Evolutionary conservation across 2,113 vertebrate genomes (phyloP), one percentile per base, ranked within the genome.

Genomic region (Apteryx owenii): DNA sequence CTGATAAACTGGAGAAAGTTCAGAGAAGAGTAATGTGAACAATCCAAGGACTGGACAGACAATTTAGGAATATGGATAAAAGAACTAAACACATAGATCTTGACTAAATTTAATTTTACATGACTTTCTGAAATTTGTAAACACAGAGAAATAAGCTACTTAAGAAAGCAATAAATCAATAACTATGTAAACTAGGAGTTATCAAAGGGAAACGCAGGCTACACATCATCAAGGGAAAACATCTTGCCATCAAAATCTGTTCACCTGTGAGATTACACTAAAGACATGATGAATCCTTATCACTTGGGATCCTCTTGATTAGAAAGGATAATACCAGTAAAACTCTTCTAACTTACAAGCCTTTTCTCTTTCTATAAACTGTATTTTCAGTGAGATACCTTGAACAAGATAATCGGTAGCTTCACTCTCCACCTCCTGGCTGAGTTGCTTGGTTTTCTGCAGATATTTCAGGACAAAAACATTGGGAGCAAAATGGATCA

Each of bases 401-500:
- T 98, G 98, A 5, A 98, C 82, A 11, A 99, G 98, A 91, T 99
- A 99, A 96, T 99, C 99, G 0, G 98, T 99, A 10, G 99, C 99
- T 97, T 99, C 99, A 2, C 92, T 98, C 95, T 99, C 99, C 69
- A 99, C 98, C 75, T 99, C 99, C 0, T 96, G 85, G 75, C 98
- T 98, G 66, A 99, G 99, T 85, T 99, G 99, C 26, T 97, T 98
- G 66, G 99, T 99, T 98, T 99, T 99, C 98, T 99, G 99, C 80
- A 99, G 98, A 65, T 99, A 99, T 90, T 99, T 99, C 48, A 99
- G 98, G 64, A 99, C 99, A 93, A 99, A 99, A 81, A 99, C 98
- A 5, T 99, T 99, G 31, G 99, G 99, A 7, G 99, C 99, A 91
- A 99, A 99, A 71, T 99, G 99, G 97, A 99, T 99, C 99, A 99